Base-by-base conservation (phyloP, 2,888 invertebrate species). In the Lithophane leautieri region DNA sequence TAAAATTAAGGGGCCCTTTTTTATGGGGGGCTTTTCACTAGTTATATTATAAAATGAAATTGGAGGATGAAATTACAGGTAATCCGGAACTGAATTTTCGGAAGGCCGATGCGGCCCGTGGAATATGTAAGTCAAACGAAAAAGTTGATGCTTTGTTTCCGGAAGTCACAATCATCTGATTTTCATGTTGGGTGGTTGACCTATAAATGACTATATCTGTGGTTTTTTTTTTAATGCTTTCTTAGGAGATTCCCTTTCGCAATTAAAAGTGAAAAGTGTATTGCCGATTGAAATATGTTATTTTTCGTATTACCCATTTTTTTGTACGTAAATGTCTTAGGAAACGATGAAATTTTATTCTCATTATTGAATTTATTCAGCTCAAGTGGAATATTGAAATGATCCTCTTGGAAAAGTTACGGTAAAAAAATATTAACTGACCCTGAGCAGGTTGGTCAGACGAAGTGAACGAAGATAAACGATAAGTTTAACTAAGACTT, bases 391-490 rank as follows among this genome's bases (percentile, higher is more conserved):
- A n/a, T n/a, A n/a, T n/a, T n/a, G n/a, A n/a, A n/a, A n/a, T 47
- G 22, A 47, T 8, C 14, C 19, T 25, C 44, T 34, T 34, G 34
- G 7, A n/a, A 66, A n/a, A 34, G 22, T 34, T 16, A 16, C 50
- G 28, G 22, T 50, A 16, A 9, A 14, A 9, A 14, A 28, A 65
- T 14, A 22, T 28, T 7, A 16, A 34, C 16, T n/a, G 11, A 19
- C 34, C n/a, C 34, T n/a, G 56, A 52, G n/a, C n/a, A 52, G 11
- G 16, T 52, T 34, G 12, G n/a, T 16, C n/a, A 16, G 16, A 56
- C 22, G 6, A 62, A 79, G 42, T 76, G 34, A 54, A 70, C 25
- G 56, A 65, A 77, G 85, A 81, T 73, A 73, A 83, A 85, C 62
- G 82, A 66, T 6, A 52, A 34, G 7, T 58, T 79, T 52, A 34